Conservation (phyloP, 1,140 invertebrate genomes). For the Pectinophora gossypiella region DNA sequence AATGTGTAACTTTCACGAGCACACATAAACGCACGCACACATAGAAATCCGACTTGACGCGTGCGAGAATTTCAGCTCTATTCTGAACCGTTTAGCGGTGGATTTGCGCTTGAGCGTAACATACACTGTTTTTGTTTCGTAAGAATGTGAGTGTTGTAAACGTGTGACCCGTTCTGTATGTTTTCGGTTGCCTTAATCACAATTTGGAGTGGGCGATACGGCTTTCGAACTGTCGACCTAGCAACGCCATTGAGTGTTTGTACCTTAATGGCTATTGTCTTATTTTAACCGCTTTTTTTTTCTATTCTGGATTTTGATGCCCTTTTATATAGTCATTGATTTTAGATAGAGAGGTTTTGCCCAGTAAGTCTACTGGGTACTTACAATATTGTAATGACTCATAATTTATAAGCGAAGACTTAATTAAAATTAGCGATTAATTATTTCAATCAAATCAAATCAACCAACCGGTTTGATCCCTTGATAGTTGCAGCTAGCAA, state of each 20-base stretch:
- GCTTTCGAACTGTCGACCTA: constrained; percentile 60
- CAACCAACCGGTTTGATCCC: too few species aligned
- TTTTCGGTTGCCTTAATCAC: constrained; percentile 73
- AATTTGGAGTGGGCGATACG: constrained; percentile 71
- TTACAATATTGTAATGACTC: too few species aligned
- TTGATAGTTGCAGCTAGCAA: too few species aligned
- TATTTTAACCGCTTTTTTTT: constrained; percentile 5
- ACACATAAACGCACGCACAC: constrained; percentile 50
- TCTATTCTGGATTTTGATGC: neutral
- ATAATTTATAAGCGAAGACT: too few species aligned
- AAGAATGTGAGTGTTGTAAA: constrained; percentile 50
- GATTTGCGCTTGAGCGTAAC: neutral
- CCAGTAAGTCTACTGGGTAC: too few species aligned
- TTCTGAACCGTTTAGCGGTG: neutral
- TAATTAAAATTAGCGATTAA: too few species aligned
- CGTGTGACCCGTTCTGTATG: constrained; percentile 73
- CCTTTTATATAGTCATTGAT: too few species aligned
- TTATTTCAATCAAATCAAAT: too few species aligned
- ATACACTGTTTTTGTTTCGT: constrained; percentile 40
- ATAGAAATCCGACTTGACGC: too few species aligned
- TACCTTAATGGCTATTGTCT: constrained; percentile 16
- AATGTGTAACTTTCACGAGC: constrained; percentile 73
- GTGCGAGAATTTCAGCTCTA: too few species aligned
- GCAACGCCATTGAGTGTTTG: constrained; percentile 57
- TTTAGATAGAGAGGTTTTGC: too few species aligned